These are phyloP conservation scores for Poliocrania exsul DNA, from an alignment of 2,797 vertebrate genomes.

Conservation along the genomic window DNA sequence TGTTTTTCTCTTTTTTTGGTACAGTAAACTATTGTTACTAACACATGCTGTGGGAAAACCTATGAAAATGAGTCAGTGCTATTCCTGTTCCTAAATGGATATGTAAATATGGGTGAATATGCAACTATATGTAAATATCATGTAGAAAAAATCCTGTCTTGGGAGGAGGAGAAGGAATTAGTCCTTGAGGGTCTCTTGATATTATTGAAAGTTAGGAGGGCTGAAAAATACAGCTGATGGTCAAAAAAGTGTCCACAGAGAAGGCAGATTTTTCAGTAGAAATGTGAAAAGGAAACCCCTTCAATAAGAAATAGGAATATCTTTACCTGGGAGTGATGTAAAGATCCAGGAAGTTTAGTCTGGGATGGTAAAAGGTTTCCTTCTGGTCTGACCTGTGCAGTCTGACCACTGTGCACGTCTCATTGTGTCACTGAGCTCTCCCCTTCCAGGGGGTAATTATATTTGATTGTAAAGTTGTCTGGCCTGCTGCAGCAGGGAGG, in stretches of 20 bases:
- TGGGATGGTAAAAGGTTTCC: background rate
- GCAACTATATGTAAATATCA: background rate
- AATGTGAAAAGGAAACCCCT: background rate
- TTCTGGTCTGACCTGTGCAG: background rate
- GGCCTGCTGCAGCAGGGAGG: background rate
- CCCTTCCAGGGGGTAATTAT: background rate
- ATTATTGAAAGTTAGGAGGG: background rate
- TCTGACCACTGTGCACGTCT: background rate
- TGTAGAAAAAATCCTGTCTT: background rate
- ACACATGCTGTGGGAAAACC: background rate
- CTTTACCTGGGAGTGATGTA: background rate
- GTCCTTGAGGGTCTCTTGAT: background rate
- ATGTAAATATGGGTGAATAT: background rate
- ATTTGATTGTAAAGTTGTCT: rapidly evolving
- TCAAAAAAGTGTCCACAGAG: background rate
- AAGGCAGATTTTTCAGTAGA: background rate
- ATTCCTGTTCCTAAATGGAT: background rate
- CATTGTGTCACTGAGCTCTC: rapidly evolving
- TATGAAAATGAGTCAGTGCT: background rate
- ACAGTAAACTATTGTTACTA: rapidly evolving
- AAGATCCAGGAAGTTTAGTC: background rate
- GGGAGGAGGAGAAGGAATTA: background rate
- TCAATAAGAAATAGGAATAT: background rate
- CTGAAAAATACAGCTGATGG: background rate
- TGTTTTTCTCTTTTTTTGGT: background rate